Percentiles rank a stretch among this genome's conserved stretches.
Conservation (phyloP, 2,113 vertebrate species). For the Podarcis raffonei region DNA sequence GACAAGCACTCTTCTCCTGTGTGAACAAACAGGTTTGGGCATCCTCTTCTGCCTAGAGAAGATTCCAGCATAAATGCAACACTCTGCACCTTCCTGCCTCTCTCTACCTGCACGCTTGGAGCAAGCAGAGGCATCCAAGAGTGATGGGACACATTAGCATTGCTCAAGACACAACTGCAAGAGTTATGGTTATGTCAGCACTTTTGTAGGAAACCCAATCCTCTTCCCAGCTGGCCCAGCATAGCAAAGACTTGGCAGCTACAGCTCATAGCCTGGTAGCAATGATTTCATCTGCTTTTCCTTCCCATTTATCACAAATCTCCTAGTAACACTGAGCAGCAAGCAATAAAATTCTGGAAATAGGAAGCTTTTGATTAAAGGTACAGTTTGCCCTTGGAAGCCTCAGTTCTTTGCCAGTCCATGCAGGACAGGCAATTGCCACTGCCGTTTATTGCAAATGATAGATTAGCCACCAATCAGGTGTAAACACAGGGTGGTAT, state of each 20-base stretch:
- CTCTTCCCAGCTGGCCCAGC: constrained; percentile 40
- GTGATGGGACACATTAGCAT: background rate
- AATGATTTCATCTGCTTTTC: background rate
- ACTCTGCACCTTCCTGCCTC: background rate
- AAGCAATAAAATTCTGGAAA: background rate
- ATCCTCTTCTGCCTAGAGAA: background rate
- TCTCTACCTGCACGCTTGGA: background rate
- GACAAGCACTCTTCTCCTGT: background rate
- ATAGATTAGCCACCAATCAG: background rate
- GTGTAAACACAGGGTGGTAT: background rate
- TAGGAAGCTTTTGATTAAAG: background rate
- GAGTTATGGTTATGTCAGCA: constrained; percentile 29
- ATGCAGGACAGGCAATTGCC: background rate
- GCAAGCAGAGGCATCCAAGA: background rate
- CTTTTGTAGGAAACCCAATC: constrained; percentile 32
- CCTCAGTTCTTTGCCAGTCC: background rate
- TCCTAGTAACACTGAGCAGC: background rate
- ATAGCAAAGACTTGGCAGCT: constrained; percentile 21
- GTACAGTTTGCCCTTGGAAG: background rate
- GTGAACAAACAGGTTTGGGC: background rate
- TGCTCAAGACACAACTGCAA: constrained; percentile 10
- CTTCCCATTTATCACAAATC: background rate
- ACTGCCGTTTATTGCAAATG: background rate
- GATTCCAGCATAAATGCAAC: background rate
- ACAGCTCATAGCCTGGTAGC: background rate